A percentile compares a stretch with the other conserved stretches of the same genome.
Evolutionary conservation across 2,797 vertebrate genomes (phyloP).

Genomic region (Gallirallus australis): DNA sequence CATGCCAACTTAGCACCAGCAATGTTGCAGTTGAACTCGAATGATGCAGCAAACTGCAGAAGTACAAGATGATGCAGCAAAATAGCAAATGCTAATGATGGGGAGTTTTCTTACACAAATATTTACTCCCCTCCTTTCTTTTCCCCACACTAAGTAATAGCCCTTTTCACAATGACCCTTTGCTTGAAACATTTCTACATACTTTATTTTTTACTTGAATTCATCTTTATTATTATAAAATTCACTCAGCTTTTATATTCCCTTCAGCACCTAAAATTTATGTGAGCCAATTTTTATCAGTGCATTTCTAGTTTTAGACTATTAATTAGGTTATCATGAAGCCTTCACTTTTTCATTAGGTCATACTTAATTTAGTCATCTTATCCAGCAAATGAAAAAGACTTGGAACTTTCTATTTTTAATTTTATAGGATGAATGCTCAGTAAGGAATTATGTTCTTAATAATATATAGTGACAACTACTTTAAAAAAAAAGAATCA

Average conservation of each 20-base stretch:
- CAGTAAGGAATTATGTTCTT: slow-evolving; percentile 16
- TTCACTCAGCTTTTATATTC: not conserved
- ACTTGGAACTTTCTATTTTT: slow-evolving; percentile 20
- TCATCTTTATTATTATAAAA: not conserved
- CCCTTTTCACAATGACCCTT: not conserved
- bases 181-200: not conserved
- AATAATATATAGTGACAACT: not conserved
- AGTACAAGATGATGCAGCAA: slow-evolving; percentile 16
- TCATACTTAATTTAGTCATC: not conserved
- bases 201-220: not conserved
- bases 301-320: slow-evolving; percentile 12
- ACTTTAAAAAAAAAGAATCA: slow-evolving; percentile 28
- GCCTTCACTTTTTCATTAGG: slow-evolving; percentile 8
- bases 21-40: not conserved
- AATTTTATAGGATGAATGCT: not conserved
- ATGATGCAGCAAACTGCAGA: slow-evolving; percentile 10
- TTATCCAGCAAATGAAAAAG: slow-evolving; percentile 20
- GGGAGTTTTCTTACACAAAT: not conserved
- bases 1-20: not conserved
- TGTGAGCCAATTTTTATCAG: not conserved
- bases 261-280: not conserved
- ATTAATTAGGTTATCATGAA: slow-evolving; percentile 23
- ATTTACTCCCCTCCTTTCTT: not conserved
- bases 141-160: not conserved
- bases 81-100: not conserved